Evolutionary conservation across 23 tunicate genomes (phyloP).

Genomic region (Botrylloides violaceus): DNA sequence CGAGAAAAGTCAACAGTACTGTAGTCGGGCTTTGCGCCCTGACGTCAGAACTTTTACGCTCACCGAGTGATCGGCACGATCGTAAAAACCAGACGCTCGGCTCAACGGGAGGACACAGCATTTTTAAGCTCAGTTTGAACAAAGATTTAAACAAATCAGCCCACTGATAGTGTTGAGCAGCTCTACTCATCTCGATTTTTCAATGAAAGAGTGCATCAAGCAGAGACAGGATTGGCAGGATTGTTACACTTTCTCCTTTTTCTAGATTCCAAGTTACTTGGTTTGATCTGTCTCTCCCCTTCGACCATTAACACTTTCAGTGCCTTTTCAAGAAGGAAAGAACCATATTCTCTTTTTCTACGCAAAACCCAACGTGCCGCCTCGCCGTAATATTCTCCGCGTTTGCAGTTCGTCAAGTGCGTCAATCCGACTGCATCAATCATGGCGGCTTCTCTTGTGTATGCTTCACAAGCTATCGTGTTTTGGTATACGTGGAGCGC

Average conservation of each 20-base stretch:
- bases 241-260: background rate
- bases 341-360: slow-evolving; percentile 48
- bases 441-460: slow-evolving; percentile 89
- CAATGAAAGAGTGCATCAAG: no score
- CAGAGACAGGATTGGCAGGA: no score
- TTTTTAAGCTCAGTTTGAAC: no score
- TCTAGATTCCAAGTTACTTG: slow-evolving; percentile 21
- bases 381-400: slow-evolving; percentile 67
- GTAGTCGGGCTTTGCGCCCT: no score
- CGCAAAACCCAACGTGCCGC: slow-evolving; percentile 47
- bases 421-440: slow-evolving; percentile 77
- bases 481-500: slow-evolving; percentile 79
- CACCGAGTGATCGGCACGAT: no score
- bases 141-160: no score
- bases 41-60: no score
- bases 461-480: slow-evolving; percentile 68
- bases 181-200: no score
- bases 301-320: slow-evolving; percentile 72
- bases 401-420: slow-evolving; percentile 60
- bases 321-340: slow-evolving; percentile 43
- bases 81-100: no score
- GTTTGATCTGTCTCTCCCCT: slow-evolving; percentile 81
- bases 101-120: no score
- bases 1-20: no score
- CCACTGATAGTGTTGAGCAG: no score